Evolutionary conservation across 2,888 invertebrate species (phyloP).

Genomic region (Rhaphigaster nebulosa): DNA sequence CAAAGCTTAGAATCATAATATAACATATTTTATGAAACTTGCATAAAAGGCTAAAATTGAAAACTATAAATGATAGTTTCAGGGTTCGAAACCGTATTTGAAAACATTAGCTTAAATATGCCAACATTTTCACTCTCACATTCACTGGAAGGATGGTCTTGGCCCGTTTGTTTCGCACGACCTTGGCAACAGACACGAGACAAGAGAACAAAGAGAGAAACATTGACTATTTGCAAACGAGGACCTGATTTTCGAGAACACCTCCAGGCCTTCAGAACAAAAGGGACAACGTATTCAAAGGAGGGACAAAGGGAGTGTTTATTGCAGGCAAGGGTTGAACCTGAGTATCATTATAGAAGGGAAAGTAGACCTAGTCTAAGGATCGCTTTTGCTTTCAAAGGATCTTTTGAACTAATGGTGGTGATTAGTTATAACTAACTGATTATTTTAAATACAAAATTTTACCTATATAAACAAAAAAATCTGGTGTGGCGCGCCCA

Average conservation of each 20-base stretch:
- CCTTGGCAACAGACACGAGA: conserved; percentile 7
- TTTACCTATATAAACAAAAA: no score
- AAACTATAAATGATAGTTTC: neutral
- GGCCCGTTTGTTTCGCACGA: conserved; percentile 11
- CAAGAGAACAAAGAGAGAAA: conserved; percentile 5
- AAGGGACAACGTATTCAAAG: conserved; percentile 20
- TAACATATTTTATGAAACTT: no score
- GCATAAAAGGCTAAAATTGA: neutral
- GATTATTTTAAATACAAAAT: no score
- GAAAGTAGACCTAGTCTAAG: neutral
- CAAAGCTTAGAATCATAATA: no score
- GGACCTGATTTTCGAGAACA: neutral
- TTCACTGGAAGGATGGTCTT: neutral
- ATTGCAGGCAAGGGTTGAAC: conserved; percentile 19
- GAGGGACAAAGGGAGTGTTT: neutral
- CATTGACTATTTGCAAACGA: conserved; percentile 12
- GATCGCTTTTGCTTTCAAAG: neutral
- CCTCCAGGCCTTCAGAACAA: neutral
- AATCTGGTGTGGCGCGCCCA: no score
- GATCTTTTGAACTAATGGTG: neutral
- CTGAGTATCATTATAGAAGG: neutral
- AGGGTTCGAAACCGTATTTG: neutral
- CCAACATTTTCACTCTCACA: neutral
- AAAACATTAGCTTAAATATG: neutral
- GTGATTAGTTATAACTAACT: neutral